These are phyloP conservation scores for Tenthredo amoena DNA, from an alignment of 2,888 invertebrate species.

Conservation along the genomic window DNA sequence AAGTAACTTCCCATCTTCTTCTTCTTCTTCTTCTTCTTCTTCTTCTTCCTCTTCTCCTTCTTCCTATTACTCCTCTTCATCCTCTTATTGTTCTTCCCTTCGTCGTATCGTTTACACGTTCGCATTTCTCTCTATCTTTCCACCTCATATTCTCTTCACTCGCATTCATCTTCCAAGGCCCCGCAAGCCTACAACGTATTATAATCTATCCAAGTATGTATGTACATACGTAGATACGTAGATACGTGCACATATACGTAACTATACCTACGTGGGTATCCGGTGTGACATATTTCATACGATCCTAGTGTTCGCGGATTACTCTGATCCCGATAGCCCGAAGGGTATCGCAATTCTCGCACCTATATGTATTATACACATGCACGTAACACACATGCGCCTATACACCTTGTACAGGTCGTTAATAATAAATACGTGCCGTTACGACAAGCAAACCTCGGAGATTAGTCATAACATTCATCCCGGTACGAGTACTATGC, in stretches of 20 bases:
- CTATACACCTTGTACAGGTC: background rate
- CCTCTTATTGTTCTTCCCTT: background rate
- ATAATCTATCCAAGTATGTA: background rate
- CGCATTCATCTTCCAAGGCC: no score
- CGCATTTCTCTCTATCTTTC: background rate
- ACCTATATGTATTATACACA: background rate
- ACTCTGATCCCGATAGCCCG: conserved; percentile 32
- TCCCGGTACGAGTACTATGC: background rate
- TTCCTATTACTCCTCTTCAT: background rate
- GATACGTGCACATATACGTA: no score
- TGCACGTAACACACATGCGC: background rate
- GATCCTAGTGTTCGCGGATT: conserved; percentile 3
- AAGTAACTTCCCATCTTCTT: background rate
- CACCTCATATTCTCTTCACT: background rate
- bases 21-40: background rate
- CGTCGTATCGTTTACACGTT: background rate
- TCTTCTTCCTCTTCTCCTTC: background rate
- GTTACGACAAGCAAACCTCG: conserved; percentile 23
- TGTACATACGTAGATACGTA: no score
- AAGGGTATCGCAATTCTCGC: background rate
- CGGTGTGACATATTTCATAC: conserved; percentile 19
- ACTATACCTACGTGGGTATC: background rate
- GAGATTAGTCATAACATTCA: conserved; percentile 18
- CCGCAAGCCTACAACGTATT: background rate
- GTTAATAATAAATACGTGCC: conserved; percentile 26